phyloP scores from a whole-genome alignment of 2,888 invertebrate species.

The Dynastes grantii region DNA sequence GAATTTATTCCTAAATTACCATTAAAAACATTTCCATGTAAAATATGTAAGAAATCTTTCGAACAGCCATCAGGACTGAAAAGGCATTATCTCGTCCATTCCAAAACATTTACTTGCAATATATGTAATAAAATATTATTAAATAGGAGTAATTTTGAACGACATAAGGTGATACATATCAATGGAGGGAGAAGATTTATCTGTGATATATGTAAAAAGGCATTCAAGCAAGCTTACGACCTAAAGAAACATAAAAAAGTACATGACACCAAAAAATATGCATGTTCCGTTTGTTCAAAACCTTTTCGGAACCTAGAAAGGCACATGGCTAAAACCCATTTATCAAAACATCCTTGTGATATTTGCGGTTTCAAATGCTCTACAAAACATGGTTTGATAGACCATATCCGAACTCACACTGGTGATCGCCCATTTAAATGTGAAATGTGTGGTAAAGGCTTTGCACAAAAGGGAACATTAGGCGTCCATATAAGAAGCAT shows the following conservation, averaged over 20 bases:
- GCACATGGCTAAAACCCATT: not conserved
- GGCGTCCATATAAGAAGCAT: slow-evolving; percentile 1
- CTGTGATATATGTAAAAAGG: not conserved
- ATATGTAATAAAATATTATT: not conserved
- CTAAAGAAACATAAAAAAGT: not conserved
- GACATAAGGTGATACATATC: not conserved
- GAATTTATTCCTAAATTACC: not conserved
- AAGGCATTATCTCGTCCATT: not conserved
- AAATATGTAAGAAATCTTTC: not conserved
- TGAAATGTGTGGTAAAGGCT: slow-evolving; percentile 28
- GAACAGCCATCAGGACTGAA: not conserved
- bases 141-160: not conserved
- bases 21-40: not conserved
- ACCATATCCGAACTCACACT: slow-evolving; percentile 28
- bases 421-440: slow-evolving; percentile 43
- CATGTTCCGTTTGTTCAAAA: not conserved
- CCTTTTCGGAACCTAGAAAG: not conserved
- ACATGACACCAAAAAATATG: not conserved
- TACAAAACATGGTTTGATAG: slow-evolving; percentile 4
- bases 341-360: not conserved
- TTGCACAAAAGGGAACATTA: slow-evolving; percentile 28
- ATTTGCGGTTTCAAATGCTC: not conserved
- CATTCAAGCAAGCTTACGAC: not conserved
- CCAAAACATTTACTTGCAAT: slow-evolving; percentile 2
- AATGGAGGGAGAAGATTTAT: not conserved